A percentile compares a stretch with the other conserved stretches of the same genome.
These are phyloP conservation scores for Chrosomus eos DNA, from an alignment of 2,797 vertebrate species.

Conservation along the genomic window DNA sequence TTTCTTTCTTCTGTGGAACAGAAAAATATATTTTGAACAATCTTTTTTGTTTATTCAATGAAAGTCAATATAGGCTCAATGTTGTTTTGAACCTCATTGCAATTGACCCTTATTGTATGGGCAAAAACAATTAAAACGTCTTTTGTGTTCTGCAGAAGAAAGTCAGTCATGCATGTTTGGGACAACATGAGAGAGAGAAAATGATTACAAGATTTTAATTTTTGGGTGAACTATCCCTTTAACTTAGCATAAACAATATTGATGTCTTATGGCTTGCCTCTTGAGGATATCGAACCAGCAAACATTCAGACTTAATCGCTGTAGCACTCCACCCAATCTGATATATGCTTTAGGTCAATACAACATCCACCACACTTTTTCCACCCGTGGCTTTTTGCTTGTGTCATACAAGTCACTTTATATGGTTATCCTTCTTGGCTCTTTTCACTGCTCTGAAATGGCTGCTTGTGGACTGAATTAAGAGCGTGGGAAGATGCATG, in stretches of 20 bases:
- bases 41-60: neutral
- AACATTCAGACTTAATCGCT: neutral
- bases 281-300: neutral
- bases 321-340: neutral
- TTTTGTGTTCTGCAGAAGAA: neutral
- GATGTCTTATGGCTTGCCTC: neutral
- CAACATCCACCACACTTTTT: neutral
- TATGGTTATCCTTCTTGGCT: neutral
- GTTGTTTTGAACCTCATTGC: neutral
- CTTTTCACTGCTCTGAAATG: neutral
- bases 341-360: neutral
- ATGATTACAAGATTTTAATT: neutral
- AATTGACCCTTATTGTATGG: neutral
- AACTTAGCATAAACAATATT: neutral
- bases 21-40: no score
- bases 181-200: neutral
- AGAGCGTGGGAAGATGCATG: constrained; percentile 55
- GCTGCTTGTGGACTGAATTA: constrained; percentile 30
- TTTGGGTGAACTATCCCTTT: constrained; percentile 1
- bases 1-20: neutral
- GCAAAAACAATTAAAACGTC: neutral
- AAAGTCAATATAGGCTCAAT: neutral
- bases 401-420: neutral
- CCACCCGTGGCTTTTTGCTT: neutral
- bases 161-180: neutral